phyloP scores from a whole-genome alignment of 2,888 invertebrate genomes.

The Ceramica pisi region DNA sequence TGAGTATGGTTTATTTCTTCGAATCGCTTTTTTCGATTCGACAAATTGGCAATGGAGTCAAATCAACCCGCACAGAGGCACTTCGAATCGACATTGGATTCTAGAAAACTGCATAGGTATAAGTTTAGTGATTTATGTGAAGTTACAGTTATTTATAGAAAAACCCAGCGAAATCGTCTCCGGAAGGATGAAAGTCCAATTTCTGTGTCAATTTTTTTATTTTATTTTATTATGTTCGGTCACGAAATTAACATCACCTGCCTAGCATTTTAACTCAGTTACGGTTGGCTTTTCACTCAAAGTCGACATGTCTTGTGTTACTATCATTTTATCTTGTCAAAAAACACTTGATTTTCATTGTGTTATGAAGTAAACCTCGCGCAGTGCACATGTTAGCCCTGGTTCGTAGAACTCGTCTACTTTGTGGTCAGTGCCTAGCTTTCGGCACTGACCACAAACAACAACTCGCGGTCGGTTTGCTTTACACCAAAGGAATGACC shows the following conservation, averaged over 20 bases:
- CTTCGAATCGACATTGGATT: background rate
- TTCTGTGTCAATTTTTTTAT: too few relatives aligned
- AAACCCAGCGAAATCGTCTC: background rate
- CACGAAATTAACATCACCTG: background rate
- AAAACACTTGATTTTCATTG: background rate
- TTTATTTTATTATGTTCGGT: background rate
- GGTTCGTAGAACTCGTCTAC: background rate
- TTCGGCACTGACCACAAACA: too few relatives aligned
- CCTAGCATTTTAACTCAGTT: too few relatives aligned
- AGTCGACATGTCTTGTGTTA: too few relatives aligned
- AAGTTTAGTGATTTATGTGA: background rate
- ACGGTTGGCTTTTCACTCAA: too few relatives aligned
- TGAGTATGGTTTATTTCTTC: too few relatives aligned
- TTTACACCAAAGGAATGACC: conserved; percentile 46
- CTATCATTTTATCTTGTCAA: background rate
- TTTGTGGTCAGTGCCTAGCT: conserved; percentile 16
- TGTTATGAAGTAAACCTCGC: background rate
- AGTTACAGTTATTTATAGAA: too few relatives aligned
- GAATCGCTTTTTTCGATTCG: background rate
- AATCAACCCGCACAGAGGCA: too few relatives aligned
- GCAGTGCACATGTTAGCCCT: background rate
- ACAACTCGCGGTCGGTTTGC: conserved; percentile 19
- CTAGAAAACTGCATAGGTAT: background rate
- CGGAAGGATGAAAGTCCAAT: background rate
- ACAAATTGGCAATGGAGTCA: too few relatives aligned